Evolutionary conservation across 2,113 vertebrate genomes (phyloP).

Genomic region (Bombycilla garrulus): DNA sequence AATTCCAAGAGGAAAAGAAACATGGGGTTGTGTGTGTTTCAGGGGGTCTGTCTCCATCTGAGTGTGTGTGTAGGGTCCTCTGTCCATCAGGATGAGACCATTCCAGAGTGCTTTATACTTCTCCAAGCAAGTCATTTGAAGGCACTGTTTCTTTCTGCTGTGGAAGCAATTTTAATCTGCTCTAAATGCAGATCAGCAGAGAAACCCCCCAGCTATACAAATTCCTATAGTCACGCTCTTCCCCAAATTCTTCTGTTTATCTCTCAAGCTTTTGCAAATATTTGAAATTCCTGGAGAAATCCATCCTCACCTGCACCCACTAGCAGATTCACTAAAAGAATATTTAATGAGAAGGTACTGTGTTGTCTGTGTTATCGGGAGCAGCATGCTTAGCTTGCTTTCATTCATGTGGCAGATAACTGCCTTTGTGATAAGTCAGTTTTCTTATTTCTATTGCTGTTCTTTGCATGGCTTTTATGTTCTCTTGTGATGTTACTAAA

Average conservation of each 20-base stretch:
- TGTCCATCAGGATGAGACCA: not conserved
- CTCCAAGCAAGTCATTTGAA: not conserved
- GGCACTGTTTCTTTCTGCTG: not conserved
- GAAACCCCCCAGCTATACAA: not conserved
- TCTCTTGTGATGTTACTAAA: not conserved
- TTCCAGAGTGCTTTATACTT: not conserved
- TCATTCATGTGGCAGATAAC: slow-evolving; percentile 15
- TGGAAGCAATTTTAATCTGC: not conserved
- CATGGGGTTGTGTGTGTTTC: not conserved
- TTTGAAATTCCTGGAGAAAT: slow-evolving; percentile 44
- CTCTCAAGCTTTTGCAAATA: not conserved
- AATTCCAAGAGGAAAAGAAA: not conserved
- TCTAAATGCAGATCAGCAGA: not conserved
- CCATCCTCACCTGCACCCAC: not conserved
- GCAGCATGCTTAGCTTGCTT: not conserved
- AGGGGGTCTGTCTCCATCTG: not conserved
- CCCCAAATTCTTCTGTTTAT: not conserved
- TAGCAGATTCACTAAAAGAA: slow-evolving; percentile 7
- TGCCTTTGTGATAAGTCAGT: not conserved
- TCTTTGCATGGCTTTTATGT: slow-evolving; percentile 7
- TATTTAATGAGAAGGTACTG: slow-evolving; percentile 10
- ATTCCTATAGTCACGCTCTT: not conserved
- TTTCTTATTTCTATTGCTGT: slow-evolving; percentile 22
- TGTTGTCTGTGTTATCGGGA: not conserved
- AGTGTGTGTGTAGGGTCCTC: not conserved